Base-by-base conservation (phyloP, 2,888 invertebrate genomes). In the Elegia similella region DNA sequence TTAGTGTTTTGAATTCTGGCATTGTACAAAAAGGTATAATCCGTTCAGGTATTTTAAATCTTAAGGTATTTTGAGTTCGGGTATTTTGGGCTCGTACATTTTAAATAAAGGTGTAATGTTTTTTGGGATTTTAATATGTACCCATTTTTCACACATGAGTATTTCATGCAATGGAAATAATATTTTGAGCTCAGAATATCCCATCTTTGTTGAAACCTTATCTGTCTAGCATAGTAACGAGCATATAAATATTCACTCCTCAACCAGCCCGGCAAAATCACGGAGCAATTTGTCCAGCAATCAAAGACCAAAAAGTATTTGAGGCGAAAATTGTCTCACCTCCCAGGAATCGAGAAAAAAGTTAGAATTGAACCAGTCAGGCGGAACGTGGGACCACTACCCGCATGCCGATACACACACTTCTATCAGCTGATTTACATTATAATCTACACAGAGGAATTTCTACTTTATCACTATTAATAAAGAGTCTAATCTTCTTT, bases 361-460 rank as follows among this genome's bases (percentile, higher is more conserved):
- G 66, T 72, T 68, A 68, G 70, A 72, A 72, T 72, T 70, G 68
- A 75, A 72, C 75, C 70, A 74, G 75, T 75, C 74, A 70, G 70
- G 70, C 71, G 72, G 75, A 72, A 71, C 75, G 69, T 63, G 68
- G 65, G 69, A 64, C 68, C 61, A 62, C 70, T 65, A 68, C 67
- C 67, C 64, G 68, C 70, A 68, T 65, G 62, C 63, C 62, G 62
- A 57, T 70, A 73, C 73, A 62, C 75, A 75, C 75, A 73, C 75
- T 63, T 55, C 23, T 58, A 59, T 55, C 70, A 72, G 69, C 71
- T 70, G 67, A 72, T 73, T 73, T 72, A 73, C 72, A 73, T 44
- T 38, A 42, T 43, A 44, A 55, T 17, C 30, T 15, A 8, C 12
- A 16, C 44, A 44, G 17, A 29, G n/a, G 0, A 54, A 52, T 52